Conservation (phyloP, 2,797 vertebrate genomes). For the Trematomus bernacchii region DNA sequence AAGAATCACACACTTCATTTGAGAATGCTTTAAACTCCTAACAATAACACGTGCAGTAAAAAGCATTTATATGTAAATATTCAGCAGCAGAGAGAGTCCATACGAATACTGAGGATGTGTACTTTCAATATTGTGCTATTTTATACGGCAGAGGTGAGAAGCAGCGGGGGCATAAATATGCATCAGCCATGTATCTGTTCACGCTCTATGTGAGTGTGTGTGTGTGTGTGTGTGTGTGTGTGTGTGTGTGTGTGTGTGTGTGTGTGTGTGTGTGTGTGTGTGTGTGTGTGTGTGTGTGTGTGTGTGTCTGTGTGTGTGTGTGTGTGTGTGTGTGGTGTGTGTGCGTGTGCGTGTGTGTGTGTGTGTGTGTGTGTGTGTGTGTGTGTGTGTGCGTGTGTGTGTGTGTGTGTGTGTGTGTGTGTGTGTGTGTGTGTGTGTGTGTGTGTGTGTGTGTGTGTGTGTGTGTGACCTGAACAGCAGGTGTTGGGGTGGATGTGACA, state of each 20-base stretch:
- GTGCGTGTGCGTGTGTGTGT: slow-evolving; percentile 14
- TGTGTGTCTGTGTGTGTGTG: no score
- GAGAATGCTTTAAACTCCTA: neutral
- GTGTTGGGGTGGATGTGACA: slow-evolving; percentile 34
- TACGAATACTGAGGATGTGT: neutral
- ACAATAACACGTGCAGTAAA: neutral
- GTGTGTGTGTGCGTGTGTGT: neutral
- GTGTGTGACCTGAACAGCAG: slow-evolving; percentile 45
- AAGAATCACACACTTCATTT: neutral
- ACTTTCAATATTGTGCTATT: slow-evolving; percentile 1
- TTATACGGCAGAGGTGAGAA: neutral
- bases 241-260: neutral
- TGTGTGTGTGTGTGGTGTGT: no score
- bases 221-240: no score
- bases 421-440: no score
- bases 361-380: slow-evolving; percentile 5
- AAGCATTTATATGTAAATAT: slow-evolving; percentile 24
- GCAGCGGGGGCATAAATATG: slow-evolving; percentile 35
- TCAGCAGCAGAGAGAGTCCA: neutral
- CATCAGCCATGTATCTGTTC: slow-evolving; percentile 20
- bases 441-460: no score
- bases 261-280: neutral
- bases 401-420: no score
- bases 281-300: no score
- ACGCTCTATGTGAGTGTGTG: neutral